A percentile compares a stretch with the other conserved stretches of the same genome.
Evolutionary conservation across 23 tunicate species (phyloP).

Genomic region (Styela clava): DNA sequence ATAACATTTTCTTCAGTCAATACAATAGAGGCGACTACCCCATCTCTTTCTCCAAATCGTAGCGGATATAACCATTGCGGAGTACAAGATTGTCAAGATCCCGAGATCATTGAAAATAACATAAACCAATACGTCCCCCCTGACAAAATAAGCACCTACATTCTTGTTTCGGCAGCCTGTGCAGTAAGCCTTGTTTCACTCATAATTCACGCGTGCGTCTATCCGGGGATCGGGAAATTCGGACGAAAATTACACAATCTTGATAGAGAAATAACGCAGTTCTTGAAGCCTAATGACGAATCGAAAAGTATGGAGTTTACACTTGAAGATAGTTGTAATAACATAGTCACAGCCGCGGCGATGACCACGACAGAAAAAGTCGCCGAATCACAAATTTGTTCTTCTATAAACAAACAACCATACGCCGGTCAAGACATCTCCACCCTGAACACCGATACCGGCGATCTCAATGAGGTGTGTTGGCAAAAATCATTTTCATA

Average conservation of each 20-base stretch:
- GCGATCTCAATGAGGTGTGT: too few species aligned
- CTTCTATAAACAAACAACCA: too few species aligned
- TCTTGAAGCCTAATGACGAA: neutral
- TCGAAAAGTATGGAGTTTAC: neutral
- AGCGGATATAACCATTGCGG: constrained; percentile 26
- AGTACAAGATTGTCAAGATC: constrained; percentile 46
- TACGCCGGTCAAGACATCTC: too few species aligned
- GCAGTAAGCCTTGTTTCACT: neutral
- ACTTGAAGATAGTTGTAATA: too few species aligned
- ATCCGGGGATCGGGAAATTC: constrained; percentile 11
- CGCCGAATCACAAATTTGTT: too few species aligned
- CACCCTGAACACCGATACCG: too few species aligned
- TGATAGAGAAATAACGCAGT: neutral
- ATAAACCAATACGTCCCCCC: constrained; percentile 36
- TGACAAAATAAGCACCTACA: neutral
- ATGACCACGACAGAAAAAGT: too few species aligned
- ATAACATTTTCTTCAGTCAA: neutral
- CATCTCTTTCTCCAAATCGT: neutral
- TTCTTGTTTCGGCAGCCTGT: neutral
- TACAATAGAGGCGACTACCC: neutral
- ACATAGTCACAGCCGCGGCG: too few species aligned
- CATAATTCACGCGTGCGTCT: neutral
- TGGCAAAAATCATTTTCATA: too few species aligned
- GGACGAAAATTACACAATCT: neutral
- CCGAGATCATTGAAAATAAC: constrained; percentile 9